Conservation (phyloP, 2,113 vertebrate species). For the Prionailurus bengalensis region DNA sequence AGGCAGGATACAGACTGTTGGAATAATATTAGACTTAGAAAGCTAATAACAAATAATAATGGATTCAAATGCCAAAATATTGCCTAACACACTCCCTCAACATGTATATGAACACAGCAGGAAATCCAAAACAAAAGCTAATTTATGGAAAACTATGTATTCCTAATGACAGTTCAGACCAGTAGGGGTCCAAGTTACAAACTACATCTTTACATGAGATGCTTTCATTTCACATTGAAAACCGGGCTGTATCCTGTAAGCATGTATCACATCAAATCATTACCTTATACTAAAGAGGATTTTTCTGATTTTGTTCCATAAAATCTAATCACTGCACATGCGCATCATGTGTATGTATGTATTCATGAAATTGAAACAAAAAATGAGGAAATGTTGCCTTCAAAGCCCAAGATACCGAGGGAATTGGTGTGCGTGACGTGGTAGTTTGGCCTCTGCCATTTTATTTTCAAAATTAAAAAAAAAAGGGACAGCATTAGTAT, state of each 20-base stretch:
- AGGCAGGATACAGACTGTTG: conserved; percentile 69
- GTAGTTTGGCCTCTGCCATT: conserved; percentile 52
- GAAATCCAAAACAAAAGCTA: conserved; percentile 90
- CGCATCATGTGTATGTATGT: conserved; percentile 76
- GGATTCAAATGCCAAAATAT: conserved; percentile 85
- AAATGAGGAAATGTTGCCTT: conserved; percentile 69
- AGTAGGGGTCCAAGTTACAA: conserved; percentile 90
- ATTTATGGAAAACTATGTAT: conserved; percentile 94
- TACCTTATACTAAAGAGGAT: conserved; percentile 84
- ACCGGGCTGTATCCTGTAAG: conserved; percentile 84
- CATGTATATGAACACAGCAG: conserved; percentile 89
- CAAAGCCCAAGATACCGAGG: conserved; percentile 44
- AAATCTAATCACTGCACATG: conserved; percentile 82
- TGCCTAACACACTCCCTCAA: conserved; percentile 86
- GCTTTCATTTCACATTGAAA: conserved; percentile 87
- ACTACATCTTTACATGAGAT: conserved; percentile 85
- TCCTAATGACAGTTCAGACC: conserved; percentile 91
- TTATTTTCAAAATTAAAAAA: conserved; percentile 38
- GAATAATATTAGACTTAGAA: conserved; percentile 72
- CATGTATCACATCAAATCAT: conserved; percentile 88
- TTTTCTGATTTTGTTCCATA: conserved; percentile 84
- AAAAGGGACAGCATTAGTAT: not conserved
- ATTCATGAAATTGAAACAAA: conserved; percentile 80
- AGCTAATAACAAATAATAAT: conserved; percentile 84
- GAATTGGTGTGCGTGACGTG: not conserved